Base-by-base conservation (phyloP, 2,888 invertebrate species). In the Theretra japonica region DNA sequence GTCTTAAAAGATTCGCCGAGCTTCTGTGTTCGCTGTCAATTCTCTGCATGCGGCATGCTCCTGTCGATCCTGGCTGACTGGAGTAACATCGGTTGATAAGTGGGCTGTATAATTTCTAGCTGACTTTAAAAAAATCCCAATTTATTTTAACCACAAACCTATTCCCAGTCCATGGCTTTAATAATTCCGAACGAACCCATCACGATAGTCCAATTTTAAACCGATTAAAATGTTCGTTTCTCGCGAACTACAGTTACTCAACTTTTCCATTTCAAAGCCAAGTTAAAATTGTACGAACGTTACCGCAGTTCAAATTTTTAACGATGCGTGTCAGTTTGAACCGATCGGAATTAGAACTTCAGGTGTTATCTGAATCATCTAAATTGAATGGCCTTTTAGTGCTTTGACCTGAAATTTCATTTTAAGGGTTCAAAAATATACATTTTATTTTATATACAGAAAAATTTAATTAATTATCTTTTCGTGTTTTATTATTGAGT, bases 211-310 rank as follows among this genome's bases (percentile, higher is more conserved):
- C 23, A 59, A 28, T 58, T 70, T 58, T 7, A 58, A 41, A 70
- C 21, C 62, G 50, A 60, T 72, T 60, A 72, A 72, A 58, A 59
- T 65, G 65, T 58, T 70, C 58, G 17, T 68, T 60, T 71, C 71
- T 59, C 48, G 57, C 65, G 7, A 41, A 58, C 48, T 71, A 56
- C 65, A 71, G 58, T 69, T 70, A 58, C 48, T 65, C 59, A 72
- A 72, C 59, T 72, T 70, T 50, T 50, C 62, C 71, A 69, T 71
- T 71, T 70, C 69, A 69, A 41, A 69, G 69, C 59, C 57, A 69
- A 73, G 71, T 68, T 71, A 53, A 69, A 72, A 72, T 69, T 72
- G 69, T 69, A 60, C 60, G 53, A 60, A 60, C 69, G 68, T 30
- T 50, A 25, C 58, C 50, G 60, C 30, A 25, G 69, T 23, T 48